These are phyloP conservation scores for Corydoras maculifer DNA, from an alignment of 2,113 vertebrate species.

Conservation along the genomic window DNA sequence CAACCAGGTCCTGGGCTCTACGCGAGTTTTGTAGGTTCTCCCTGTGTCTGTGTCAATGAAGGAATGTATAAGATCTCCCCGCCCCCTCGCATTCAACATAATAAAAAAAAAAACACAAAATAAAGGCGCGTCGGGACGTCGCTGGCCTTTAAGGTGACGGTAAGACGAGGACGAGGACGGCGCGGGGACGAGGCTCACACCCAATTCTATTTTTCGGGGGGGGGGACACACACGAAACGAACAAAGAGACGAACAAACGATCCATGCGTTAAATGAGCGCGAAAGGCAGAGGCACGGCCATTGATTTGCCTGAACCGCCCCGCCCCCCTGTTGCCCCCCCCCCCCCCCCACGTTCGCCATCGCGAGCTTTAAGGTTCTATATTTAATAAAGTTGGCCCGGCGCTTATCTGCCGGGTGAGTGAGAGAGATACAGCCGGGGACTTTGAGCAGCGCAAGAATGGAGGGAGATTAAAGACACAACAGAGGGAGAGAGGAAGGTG, in stretches of 20 bases:
- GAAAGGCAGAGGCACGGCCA: not conserved
- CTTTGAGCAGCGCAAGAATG: conserved; percentile 7
- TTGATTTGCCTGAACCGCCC: not conserved
- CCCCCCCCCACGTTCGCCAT: no score
- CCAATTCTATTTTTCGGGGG: not conserved
- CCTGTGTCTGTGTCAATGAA: no score
- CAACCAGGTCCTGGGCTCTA: no score
- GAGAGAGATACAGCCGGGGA: conserved; percentile 23
- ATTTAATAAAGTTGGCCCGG: not conserved
- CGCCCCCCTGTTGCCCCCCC: not conserved
- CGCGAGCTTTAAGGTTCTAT: conserved; percentile 3
- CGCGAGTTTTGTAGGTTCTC: no score
- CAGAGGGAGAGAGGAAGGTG: conserved; percentile 2
- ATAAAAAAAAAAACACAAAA: no score
- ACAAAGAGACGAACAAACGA: conserved; percentile 31
- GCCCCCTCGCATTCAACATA: no score
- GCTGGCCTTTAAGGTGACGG: no score
- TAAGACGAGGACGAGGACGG: no score
- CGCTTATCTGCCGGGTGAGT: not conserved
- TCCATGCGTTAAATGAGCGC: conserved; percentile 36
- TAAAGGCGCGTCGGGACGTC: no score
- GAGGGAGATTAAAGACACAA: conserved; percentile 18
- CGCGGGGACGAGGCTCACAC: no score
- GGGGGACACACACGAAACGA: conserved; percentile 1
- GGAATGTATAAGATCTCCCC: no score